A percentile compares a stretch with the other conserved stretches of the same genome.
Conservation (phyloP, 2,888 invertebrate species). For the Andrena bucephala region DNA sequence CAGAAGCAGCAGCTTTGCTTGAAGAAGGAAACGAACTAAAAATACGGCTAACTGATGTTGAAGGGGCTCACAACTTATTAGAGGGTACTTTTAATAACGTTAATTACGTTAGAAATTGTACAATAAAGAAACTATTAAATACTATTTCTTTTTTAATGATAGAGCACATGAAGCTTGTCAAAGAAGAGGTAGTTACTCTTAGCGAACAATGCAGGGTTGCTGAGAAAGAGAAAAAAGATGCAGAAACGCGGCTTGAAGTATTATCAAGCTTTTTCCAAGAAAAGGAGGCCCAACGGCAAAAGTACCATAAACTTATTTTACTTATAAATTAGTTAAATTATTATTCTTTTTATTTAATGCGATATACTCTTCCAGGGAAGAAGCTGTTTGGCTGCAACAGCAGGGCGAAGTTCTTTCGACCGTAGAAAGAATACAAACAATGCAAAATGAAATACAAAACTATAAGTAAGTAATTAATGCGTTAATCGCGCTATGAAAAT, state of each 20-base stretch:
- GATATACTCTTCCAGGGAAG: conserved; percentile 88
- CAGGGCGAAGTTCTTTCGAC: conserved; percentile 93
- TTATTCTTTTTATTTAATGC: not conserved
- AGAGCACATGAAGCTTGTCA: conserved; percentile 85
- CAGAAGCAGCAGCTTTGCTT: conserved; percentile 87
- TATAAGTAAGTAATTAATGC: conserved; percentile 87
- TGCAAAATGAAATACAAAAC: conserved; percentile 93
- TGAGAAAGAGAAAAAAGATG: conserved; percentile 91
- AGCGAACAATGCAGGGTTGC: conserved; percentile 88
- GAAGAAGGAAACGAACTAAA: conserved; percentile 86
- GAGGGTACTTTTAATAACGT: conserved; percentile 78
- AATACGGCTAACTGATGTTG: conserved; percentile 81
- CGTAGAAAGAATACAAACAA: conserved; percentile 91
- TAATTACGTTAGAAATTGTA: not conserved
- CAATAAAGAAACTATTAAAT: conserved; percentile 37
- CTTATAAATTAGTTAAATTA: not conserved
- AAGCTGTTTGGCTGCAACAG: conserved; percentile 92
- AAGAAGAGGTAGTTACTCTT: conserved; percentile 86
- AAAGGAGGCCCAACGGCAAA: conserved; percentile 94
- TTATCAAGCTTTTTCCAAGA: conserved; percentile 96
- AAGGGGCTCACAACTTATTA: conserved; percentile 84
- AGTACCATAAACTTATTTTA: conserved; percentile 86
- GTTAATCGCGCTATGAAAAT: not conserved
- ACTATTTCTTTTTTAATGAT: conserved; percentile 59
- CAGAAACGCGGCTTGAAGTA: conserved; percentile 93